Conservation (phyloP, 2,888 invertebrate species). For the Argyra leucocephala region DNA sequence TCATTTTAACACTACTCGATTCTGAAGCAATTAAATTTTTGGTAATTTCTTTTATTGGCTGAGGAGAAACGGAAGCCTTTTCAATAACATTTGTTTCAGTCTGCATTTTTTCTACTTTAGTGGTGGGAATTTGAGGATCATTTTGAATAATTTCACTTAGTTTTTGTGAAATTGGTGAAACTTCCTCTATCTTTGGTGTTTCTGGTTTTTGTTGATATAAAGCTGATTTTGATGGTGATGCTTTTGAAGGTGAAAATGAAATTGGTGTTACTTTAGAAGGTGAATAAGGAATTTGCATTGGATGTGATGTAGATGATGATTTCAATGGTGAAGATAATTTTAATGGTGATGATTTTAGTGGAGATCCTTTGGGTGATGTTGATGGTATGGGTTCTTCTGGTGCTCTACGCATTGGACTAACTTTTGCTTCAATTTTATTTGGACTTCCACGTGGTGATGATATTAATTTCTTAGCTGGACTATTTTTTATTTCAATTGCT, state of each 20-base stretch:
- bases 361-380: slow-evolving; percentile 10
- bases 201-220: slow-evolving; percentile 5
- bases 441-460: slow-evolving; percentile 13
- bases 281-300: slow-evolving; percentile 14
- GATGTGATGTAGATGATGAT: slow-evolving; percentile 2
- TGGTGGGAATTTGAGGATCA: neutral
- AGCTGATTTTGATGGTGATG: neutral
- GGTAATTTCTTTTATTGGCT: slow-evolving; percentile 21
- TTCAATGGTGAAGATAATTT: slow-evolving; percentile 14
- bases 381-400: slow-evolving; percentile 19
- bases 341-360: neutral
- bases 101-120: neutral
- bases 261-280: slow-evolving; percentile 4
- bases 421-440: slow-evolving; percentile 25
- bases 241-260: slow-evolving; percentile 21
- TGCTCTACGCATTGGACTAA: slow-evolving; percentile 25
- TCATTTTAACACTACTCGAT: neutral
- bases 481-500: slow-evolving; percentile 12
- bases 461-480: slow-evolving; percentile 13
- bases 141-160: neutral
- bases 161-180: neutral
- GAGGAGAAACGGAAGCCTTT: slow-evolving; percentile 20
- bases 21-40: slow-evolving; percentile 18
- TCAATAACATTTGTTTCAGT: neutral
- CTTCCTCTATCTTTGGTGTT: neutral